Conservation (phyloP, 2,888 invertebrate genomes). For the Microctonus aethiopoides region DNA sequence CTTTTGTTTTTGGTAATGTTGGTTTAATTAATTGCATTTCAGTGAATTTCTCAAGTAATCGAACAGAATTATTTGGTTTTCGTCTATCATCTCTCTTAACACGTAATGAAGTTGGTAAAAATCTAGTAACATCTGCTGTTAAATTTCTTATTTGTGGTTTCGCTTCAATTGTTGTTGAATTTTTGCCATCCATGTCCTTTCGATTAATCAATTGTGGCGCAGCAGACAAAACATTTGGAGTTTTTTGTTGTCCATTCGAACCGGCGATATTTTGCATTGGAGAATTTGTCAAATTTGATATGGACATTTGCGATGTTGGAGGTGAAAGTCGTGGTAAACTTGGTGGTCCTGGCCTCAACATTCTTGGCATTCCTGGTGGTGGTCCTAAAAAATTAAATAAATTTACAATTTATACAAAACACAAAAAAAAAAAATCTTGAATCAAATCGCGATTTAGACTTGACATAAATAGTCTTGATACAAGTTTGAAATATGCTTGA, state of each 20-base stretch:
- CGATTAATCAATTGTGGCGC: constrained; percentile 85
- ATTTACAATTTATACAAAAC: not conserved
- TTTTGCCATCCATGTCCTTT: constrained; percentile 74
- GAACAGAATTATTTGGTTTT: constrained; percentile 68
- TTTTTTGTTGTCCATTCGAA: constrained; percentile 62
- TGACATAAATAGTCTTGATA: no score
- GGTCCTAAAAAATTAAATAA: constrained; percentile 65
- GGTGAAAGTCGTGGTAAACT: constrained; percentile 72
- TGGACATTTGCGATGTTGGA: constrained; percentile 67
- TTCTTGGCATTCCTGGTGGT: constrained; percentile 73
- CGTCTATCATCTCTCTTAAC: constrained; percentile 89
- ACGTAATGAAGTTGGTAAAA: constrained; percentile 92
- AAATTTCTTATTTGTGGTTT: constrained; percentile 96
- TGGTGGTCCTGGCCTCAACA: constrained; percentile 75
- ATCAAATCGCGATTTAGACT: no score
- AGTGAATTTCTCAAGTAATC: constrained; percentile 65
- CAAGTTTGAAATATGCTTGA: no score
- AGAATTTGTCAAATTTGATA: constrained; percentile 54
- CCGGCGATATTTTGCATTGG: constrained; percentile 52
- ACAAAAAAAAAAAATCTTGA: no score
- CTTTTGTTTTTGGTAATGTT: constrained; percentile 79
- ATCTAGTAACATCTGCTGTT: constrained; percentile 94
- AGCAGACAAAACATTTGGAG: constrained; percentile 81
- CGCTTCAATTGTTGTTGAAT: constrained; percentile 88
- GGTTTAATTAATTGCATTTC: constrained; percentile 69